A percentile compares a stretch with the other conserved stretches of the same genome.
Conservation (phyloP, 2,888 invertebrate genomes). For the Drosophila infuscata region DNA sequence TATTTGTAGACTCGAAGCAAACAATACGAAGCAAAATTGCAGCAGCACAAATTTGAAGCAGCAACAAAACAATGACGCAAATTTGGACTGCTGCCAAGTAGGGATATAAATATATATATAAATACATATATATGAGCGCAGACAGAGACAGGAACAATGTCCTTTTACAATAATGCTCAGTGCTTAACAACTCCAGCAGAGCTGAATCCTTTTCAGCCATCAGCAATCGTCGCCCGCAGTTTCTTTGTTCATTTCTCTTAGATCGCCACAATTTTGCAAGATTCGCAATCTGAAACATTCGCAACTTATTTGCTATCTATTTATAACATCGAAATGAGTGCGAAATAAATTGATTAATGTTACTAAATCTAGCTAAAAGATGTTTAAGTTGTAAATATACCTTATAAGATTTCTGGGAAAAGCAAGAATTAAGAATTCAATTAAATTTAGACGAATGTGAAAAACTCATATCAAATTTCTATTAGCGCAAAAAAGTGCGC, state of each 20-base stretch:
- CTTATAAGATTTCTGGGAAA: background rate
- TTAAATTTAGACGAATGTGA: background rate
- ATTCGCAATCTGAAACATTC: conserved; percentile 2
- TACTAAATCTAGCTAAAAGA: background rate
- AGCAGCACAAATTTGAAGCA: conserved; percentile 33
- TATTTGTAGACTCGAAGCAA: conserved; percentile 66
- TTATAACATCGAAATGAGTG: background rate
- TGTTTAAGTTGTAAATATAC: too few relatives aligned
- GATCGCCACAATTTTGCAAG: background rate
- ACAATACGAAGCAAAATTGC: conserved; percentile 75
- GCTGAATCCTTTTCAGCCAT: conserved; percentile 27
- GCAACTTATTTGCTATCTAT: background rate
- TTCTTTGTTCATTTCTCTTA: conserved; percentile 3
- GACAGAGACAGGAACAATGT: conserved; percentile 11
- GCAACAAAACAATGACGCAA: conserved; percentile 41
- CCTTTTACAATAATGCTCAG: conserved; percentile 40
- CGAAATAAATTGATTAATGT: background rate
- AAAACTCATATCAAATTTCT: background rate
- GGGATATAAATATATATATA: conserved; percentile 4
- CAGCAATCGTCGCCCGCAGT: conserved; percentile 24
- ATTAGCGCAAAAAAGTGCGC: background rate
- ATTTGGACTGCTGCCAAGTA: conserved; percentile 69
- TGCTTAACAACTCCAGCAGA: conserved; percentile 28
- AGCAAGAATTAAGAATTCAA: background rate
- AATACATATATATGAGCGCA: conserved; percentile 4